Conservation (phyloP, 1,140 invertebrate species). For the Hormaphis cornu region DNA sequence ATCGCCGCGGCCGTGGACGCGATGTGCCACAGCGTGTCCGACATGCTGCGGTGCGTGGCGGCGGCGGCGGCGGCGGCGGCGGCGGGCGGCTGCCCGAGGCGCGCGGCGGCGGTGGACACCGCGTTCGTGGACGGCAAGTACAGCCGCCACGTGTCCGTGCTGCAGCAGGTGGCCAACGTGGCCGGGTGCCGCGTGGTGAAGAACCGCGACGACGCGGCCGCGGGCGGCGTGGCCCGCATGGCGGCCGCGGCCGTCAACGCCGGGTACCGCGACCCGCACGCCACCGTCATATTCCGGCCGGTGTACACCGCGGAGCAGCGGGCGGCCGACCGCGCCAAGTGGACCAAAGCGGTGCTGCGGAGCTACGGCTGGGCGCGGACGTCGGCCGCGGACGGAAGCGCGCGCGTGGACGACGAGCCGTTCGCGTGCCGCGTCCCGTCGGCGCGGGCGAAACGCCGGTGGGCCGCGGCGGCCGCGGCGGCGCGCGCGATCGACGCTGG, state of each 20-base stretch:
- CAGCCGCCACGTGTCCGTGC: background rate
- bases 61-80: no score
- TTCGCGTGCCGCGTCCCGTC: no score
- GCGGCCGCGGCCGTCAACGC: background rate
- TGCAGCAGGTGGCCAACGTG: background rate
- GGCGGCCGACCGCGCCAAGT: background rate
- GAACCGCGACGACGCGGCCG: background rate
- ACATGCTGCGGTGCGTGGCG: background rate
- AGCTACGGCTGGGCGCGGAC: background rate
- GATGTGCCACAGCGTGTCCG: background rate
- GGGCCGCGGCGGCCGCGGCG: no score
- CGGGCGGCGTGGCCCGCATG: background rate
- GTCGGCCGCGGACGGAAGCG: no score
- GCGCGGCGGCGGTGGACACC: no score
- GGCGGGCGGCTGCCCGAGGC: no score
- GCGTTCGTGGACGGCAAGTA: background rate
- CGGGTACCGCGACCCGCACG: background rate
- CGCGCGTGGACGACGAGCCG: no score
- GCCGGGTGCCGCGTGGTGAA: background rate
- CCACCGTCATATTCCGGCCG: background rate
- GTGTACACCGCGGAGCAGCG: no score
- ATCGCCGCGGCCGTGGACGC: background rate
- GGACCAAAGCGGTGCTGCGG: background rate
- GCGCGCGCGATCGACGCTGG: no score
- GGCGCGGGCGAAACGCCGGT: no score